Conservation (phyloP, 2,113 vertebrate species). For the Halichoeres trimaculatus region DNA sequence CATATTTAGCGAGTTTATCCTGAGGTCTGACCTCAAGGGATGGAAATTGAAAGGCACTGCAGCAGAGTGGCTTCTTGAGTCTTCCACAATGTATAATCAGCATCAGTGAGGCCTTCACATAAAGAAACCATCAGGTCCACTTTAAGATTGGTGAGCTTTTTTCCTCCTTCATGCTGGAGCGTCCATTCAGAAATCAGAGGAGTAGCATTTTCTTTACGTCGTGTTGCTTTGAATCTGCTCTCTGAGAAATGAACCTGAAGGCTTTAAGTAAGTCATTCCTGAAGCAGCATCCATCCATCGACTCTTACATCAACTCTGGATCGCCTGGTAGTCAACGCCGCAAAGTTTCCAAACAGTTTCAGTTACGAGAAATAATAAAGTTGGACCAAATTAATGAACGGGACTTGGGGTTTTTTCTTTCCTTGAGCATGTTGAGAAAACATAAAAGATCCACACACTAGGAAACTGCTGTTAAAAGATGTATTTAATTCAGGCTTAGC, state of each 20-base stretch:
- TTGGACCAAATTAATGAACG: conserved; percentile 67
- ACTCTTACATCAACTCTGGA: neutral
- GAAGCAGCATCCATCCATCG: neutral
- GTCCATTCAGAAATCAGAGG: conserved; percentile 25
- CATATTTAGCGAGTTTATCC: conserved; percentile 61
- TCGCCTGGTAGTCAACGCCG: conserved; percentile 17
- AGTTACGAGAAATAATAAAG: conserved; percentile 64
- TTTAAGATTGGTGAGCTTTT: too few species aligned
- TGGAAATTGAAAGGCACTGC: conserved; percentile 60
- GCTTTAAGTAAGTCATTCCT: too few species aligned
- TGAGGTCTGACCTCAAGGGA: conserved; percentile 64
- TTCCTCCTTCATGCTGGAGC: neutral
- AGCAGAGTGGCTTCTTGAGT: conserved; percentile 61
- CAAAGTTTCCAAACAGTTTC: conserved; percentile 41
- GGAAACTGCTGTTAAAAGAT: too few species aligned
- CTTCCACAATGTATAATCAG: conserved; percentile 72
- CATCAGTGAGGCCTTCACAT: conserved; percentile 56
- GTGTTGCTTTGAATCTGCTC: conserved; percentile 1
- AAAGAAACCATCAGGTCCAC: too few species aligned
- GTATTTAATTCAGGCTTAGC: too few species aligned
- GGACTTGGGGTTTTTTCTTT: conserved; percentile 40
- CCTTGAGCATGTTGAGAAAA: too few species aligned
- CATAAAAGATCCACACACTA: too few species aligned
- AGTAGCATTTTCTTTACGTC: conserved; percentile 33
- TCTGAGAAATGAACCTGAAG: too few species aligned